Percentiles rank a stretch among this genome's conserved stretches.
phyloP scores from a whole-genome alignment of 2,113 vertebrate species.

The Oryzias javanicus region DNA sequence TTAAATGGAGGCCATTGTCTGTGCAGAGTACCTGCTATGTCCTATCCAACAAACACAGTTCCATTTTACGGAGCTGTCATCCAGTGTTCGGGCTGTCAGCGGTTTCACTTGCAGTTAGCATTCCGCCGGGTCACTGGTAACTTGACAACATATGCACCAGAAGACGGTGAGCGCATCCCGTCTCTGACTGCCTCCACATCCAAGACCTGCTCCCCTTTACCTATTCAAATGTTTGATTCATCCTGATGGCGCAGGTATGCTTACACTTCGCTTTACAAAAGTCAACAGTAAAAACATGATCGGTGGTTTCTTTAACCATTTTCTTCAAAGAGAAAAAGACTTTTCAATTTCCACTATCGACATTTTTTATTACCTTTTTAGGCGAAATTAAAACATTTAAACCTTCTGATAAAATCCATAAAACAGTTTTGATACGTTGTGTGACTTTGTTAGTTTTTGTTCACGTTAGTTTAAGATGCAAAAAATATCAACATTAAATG shows the following conservation, averaged over 20 bases:
- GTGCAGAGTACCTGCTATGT: constrained; percentile 21
- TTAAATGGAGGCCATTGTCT: constrained; percentile 5
- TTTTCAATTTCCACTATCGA: no score
- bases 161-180: constrained; percentile 16
- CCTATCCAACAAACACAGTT: constrained; percentile 36
- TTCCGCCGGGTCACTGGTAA: constrained; percentile 62
- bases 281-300: no score
- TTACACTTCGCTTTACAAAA: no score
- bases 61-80: constrained; percentile 55
- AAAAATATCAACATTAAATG: no score
- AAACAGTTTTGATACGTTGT: no score
- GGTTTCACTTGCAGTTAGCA: constrained; percentile 69
- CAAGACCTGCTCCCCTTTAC: constrained; percentile 8
- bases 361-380: no score
- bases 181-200: constrained; percentile 4
- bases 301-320: no score
- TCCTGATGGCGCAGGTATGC: background rate
- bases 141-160: constrained; percentile 39
- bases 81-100: constrained; percentile 70
- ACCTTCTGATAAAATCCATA: no score
- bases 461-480: no score
- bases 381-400: no score
- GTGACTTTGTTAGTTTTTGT: no score
- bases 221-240: constrained; percentile 21
- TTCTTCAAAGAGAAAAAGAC: no score